Base-by-base conservation (phyloP, 2,113 vertebrate species). In the Brachypodius melanocephalos region DNA sequence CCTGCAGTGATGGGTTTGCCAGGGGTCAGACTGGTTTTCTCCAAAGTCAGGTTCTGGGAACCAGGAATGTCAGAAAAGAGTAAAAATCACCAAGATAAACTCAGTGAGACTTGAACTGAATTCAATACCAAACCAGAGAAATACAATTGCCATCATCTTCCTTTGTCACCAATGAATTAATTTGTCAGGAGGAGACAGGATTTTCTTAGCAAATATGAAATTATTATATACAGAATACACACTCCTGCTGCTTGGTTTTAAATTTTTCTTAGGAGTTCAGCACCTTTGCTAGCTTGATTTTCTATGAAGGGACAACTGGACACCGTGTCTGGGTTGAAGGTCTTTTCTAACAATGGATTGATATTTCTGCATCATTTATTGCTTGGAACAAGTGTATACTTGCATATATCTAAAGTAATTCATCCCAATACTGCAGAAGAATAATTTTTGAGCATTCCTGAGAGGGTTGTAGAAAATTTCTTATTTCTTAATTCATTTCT, bases 1-100 rank as follows among this genome's bases (percentile, higher is more conserved):
- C 42, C 63, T 59, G 69, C 67, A 95, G 58, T 65, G 76, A 77
- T 84, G 31, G 13, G 25, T 92, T 92, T 97, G 94, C 75, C 84
- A 96, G 77, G 29, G 83, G 67, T 66, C 95, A 74, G 71, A 81
- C 42, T 79, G 36, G 46, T 32, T 83, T 89, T 46, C 38, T 73
- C n/a, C 52, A 28, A 55, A 84, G 46, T 38, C 72, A 38, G 10
- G 10, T 8, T 71, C 29, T 54, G 22, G 43, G 28, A 13, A 81
- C 38, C 51, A 24, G 7, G 12, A 80, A 66, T 12, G 3, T 36
- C 24, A 42, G 29, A 52, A 69, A 66, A 40, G 5, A 24, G 22
- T 38, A 42, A 74, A 83, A 67, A 26, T 40, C 1, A 1, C 5
- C 28, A 26, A 32, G 42, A 51, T 14, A 36, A 79, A 6, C 12